A percentile compares a stretch with the other conserved stretches of the same genome.
Conservation (phyloP, 2,888 invertebrate species). For the Amphipyra berbera region DNA sequence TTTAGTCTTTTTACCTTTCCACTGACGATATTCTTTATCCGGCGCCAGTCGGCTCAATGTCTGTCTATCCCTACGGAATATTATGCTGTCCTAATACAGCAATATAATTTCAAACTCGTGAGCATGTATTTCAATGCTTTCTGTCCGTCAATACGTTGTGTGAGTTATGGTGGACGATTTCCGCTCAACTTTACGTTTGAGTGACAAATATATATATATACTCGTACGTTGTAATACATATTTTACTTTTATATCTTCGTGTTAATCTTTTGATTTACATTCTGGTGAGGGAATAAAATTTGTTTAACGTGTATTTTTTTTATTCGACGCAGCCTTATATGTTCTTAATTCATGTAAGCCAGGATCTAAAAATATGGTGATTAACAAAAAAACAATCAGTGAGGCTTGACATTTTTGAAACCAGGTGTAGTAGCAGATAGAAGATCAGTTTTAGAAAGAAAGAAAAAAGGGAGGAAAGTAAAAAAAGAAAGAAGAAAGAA, state of each 20-base stretch:
- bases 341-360: too few relatives aligned
- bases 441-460: too few relatives aligned
- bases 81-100: neutral
- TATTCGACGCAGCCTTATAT: too few relatives aligned
- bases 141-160: slow-evolving; percentile 19
- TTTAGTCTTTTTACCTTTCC: too few relatives aligned
- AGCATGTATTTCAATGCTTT: slow-evolving; percentile 13
- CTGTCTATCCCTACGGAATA: neutral
- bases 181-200: slow-evolving; percentile 27
- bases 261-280: slow-evolving; percentile 48
- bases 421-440: too few relatives aligned
- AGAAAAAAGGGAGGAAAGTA: too few relatives aligned
- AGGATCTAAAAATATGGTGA: too few relatives aligned
- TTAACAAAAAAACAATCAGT: too few relatives aligned
- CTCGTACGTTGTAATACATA: slow-evolving; percentile 16
- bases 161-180: slow-evolving; percentile 41
- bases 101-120: slow-evolving; percentile 9
- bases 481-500: too few relatives aligned
- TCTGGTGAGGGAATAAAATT: slow-evolving; percentile 4
- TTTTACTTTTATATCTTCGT: slow-evolving; percentile 21
- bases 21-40: too few relatives aligned
- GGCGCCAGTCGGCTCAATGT: neutral
- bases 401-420: too few relatives aligned
- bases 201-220: slow-evolving; percentile 33
- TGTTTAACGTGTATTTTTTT: too few relatives aligned